phyloP scores from a whole-genome alignment of 2,113 vertebrate species.

The Campylorhamphus procurvoides region DNA sequence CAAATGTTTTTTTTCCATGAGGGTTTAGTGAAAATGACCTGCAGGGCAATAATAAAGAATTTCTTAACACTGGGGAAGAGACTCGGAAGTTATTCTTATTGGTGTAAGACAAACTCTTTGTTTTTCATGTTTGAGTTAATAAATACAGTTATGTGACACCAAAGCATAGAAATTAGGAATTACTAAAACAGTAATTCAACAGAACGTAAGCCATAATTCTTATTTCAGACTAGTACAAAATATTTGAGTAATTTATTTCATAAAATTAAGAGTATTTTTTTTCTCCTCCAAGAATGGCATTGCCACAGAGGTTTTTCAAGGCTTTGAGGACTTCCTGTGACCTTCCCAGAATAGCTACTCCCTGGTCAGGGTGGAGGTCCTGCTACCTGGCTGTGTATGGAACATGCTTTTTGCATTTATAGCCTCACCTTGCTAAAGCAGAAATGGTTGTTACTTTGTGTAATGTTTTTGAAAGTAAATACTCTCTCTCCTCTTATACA shows the following conservation, averaged over 20 bases:
- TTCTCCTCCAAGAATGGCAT: rapidly evolving
- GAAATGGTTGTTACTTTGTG: neutral
- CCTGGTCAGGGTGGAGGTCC: neutral
- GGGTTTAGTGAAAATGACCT: neutral
- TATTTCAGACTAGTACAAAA: neutral
- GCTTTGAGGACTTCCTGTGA: neutral
- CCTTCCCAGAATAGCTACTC: neutral
- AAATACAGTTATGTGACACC: neutral
- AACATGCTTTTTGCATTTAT: neutral
- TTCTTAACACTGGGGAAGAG: rapidly evolving
- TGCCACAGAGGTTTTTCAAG: neutral
- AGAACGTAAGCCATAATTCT: neutral
- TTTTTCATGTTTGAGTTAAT: neutral
- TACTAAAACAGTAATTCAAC: neutral
- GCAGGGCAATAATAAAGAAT: neutral
- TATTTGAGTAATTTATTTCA: neutral
- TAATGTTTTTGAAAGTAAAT: neutral
- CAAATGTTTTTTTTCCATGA: neutral
- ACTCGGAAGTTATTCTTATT: neutral
- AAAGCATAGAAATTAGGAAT: neutral
- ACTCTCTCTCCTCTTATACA: neutral
- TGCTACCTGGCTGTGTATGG: neutral
- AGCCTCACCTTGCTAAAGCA: neutral
- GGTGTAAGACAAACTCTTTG: neutral
- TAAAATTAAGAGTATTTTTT: neutral